Evolutionary conservation across 2,113 vertebrate species (phyloP), one percentile per base, ranked within the genome.

Genomic region (Alouatta palliata): DNA sequence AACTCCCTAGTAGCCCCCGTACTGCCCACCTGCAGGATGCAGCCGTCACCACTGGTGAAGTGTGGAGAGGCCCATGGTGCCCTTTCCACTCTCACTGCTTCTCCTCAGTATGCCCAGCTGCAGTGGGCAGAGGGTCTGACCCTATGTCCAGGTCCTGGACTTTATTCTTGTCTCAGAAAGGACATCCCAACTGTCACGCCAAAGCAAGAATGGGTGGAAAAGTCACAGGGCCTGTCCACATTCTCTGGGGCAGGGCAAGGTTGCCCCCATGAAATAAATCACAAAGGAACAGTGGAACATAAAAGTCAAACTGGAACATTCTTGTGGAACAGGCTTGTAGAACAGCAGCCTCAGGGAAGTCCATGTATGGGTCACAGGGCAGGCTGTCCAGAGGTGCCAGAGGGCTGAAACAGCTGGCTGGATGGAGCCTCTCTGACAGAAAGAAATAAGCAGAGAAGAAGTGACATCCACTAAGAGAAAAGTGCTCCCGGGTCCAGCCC

Each of bases 281-380:
- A 0, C 70, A 86, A 10, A 19, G 5, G 3, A 19, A 0, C 43
- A 8, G 1, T 19, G 23, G 21, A 58, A 85, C 25, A 47, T 37
- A 45, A 45, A 49, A 25, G 14, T 20, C 35, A 30, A 37, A 30
- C 66, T 75, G 27, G 21, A 30, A 8, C 6, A 2, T 14, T 23
- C 25, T 49, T 80, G 45, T 75, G 11, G 6, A 10, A 56, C 6
- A 32, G 6, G 3, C n/a, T 3, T 52, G 52, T 52, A 16, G 52
- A 52, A 52, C 52, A 52, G 32, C 8, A 2, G 37, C 79, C 21
- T 23, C 2, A 2, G 19, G 35, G n/a, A 45, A 5, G 5, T 58
- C 30, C 2, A 4, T 6, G 0, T 4, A 0, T 11, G 14, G 16
- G 32, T 21, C 30, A 3, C 2, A n/a, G 2, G 49, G 58, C n/a